Evolutionary conservation across 2,888 invertebrate genomes (phyloP), one percentile per base, ranked within the genome.

Genomic region (Keiferia lycopersicella): DNA sequence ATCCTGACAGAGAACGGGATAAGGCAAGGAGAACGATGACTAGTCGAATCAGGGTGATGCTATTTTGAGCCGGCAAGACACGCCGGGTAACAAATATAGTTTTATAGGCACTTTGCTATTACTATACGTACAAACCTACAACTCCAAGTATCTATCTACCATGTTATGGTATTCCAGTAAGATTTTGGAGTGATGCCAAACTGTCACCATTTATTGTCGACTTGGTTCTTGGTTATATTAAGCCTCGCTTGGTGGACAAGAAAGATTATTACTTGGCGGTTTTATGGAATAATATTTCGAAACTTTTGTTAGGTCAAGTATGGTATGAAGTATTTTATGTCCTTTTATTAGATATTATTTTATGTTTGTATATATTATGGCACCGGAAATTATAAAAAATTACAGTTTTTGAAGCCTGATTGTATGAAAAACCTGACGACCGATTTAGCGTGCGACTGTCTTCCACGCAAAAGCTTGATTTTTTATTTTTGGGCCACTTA

Each of bases 171-270:
- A 22, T 22, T 53, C 22, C 51, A n/a, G 48, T 26, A 51, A 63
- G 57, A 59, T 63, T 50, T 66, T 68, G 68, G 68, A 66, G 61
- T 61, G 63, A 51, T 14, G 68, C 68, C 68, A 68, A 45, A 57
- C 51, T 66, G 66, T 63, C 61, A 56, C 63, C 59, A 61, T 66
- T 66, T 66, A 65, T 66, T 64, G 66, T 61, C 63, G 61, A 65
- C 39, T 61, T 51, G 62, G 51, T 18, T 50, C 57, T 61, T 57
- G 20, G 16, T n/a, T 45, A 16, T 45, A 48, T 22, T n/a, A n/a
- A 34, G 45, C 45, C 48, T 26, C 48, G 62, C 64, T 61, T 12
- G 57, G 38, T 12, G 57, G 38, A 18, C 50, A 50, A 12, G 18
- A 34, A 18, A 45, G 60, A 53, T 64, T 64, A 64, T 64, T 53